Evolutionary conservation across 2,797 vertebrate species (phyloP), one percentile per base, ranked within the genome.

Genomic region (Enteromius mattozi): DNA sequence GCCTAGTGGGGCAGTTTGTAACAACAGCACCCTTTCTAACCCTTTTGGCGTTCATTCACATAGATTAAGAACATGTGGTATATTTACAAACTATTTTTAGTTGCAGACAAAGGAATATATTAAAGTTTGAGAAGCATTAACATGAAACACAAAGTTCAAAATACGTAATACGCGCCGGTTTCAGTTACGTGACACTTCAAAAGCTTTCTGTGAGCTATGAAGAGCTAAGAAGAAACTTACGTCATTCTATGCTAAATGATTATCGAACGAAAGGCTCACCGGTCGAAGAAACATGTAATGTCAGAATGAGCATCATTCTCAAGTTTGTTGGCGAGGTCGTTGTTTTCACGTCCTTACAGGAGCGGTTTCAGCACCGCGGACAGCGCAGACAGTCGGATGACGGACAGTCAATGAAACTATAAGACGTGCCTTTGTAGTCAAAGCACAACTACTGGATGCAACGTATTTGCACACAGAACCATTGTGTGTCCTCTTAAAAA

Each of bases 351-450:
- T 68, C 47, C 66, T 59, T 56, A 72, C 59, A 80, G 92, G 27
- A 80, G 59, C 71, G 30, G 56, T 86, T 92, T 95, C 95, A 97
- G 96, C 78, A 97, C 96, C 93, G 33, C 68, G 96, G 96, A 96
- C 95, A 97, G 96, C 88, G 91, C 91, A 35, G 17, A 68, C 45
- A 30, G 5, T 3, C 69, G 5, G 21, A 16, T 30, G 33, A 19
- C 47, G 2, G 40, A 30, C 78, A 35, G 6, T 68, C 33, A 47
- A 66, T 19, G 35, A 54, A 19, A 49, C 1, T 37, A 63, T 40
- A 13, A 88, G 83, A 92, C 89, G 85, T 86, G 69, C 4, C 81
- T 8, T 40, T 83, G 79, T 87, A 85, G 81, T 81, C 68, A 81
- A 75, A 75, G 37, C 80, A 12, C 33, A 61, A 81, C 80, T 71